These are phyloP conservation scores for Hecatera dysodea DNA, from an alignment of 2,888 invertebrate genomes.

Conservation along the genomic window DNA sequence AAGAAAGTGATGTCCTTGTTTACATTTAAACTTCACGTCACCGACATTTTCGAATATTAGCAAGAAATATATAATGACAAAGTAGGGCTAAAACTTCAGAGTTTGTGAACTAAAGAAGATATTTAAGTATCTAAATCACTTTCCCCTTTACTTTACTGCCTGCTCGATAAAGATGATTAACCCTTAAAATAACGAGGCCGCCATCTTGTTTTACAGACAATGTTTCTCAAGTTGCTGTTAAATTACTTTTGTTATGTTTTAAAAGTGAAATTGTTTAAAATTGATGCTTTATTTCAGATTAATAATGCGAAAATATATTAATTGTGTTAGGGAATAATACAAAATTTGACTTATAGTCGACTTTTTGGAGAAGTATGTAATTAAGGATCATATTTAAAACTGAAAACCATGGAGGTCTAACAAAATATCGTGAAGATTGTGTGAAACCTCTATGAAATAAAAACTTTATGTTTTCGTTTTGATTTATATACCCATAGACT, in stretches of 20 bases:
- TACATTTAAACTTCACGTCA: constrained; percentile 9
- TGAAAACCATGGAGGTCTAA: neutral
- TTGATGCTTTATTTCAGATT: constrained; percentile 45
- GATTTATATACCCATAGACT: neutral
- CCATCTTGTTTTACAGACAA: constrained; percentile 74
- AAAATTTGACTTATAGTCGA: constrained; percentile 8
- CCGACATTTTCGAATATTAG: constrained; percentile 2
- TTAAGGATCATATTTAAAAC: constrained; percentile 1
- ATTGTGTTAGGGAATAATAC: constrained; percentile 8
- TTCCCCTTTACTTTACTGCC: constrained; percentile 70
- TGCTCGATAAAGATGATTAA: constrained; percentile 76
- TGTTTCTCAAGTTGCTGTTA: constrained; percentile 73
- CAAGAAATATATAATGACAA: constrained; percentile 19
- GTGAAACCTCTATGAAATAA: neutral
- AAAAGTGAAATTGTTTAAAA: constrained; percentile 48
- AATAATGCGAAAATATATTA: constrained; percentile 42
- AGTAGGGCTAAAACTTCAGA: constrained; percentile 18
- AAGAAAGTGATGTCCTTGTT: neutral
- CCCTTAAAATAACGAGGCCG: constrained; percentile 75
- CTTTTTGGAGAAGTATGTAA: neutral
- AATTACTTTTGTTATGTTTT: constrained; percentile 68
- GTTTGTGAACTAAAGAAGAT: constrained; percentile 63
- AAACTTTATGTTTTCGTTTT: neutral
- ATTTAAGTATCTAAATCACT: constrained; percentile 69
- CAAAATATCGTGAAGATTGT: too few species aligned